Evolutionary conservation across 2,113 vertebrate species (phyloP), one percentile per base, ranked within the genome.

Genomic region (Bufo bufo): DNA sequence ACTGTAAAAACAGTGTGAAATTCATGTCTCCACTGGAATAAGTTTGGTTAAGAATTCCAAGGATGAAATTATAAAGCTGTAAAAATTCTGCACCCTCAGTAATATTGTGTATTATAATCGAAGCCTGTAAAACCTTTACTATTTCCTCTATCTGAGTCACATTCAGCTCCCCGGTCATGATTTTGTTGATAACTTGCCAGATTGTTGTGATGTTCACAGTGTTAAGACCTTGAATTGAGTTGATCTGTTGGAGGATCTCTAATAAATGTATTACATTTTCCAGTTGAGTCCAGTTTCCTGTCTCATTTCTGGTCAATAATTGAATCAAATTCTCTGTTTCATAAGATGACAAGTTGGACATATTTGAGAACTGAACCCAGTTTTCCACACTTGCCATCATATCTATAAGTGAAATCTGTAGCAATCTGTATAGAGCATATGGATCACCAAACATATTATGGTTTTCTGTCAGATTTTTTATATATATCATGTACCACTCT

Each of bases 391-490:
- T 65, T 49, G 72, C 43, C 12, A 85, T 23, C 12, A 52, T 19
- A 59, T 86, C 52, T 6, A 12, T 69, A 14, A 86, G 45, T 66
- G 77, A 79, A 13, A 79, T 33, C 17, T 86, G 72, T 65, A 77
- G 66, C 16, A 86, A 50, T 66, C 75, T 65, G 33, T 86, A 79
- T 61, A 86, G 65, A 65, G 61, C 58, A 66, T 66, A 79, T 20
- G n/a, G 19, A 66, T 86, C 59, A 14, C 58, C 45, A 23, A 59
- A 65, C 4, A 63, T 54, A 23, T 66, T 86, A 16, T 66, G 6
- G n/a, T 49, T 78, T 65, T 19, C 59, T 54, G 85, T 86, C n/a
- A 13, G 45, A 65, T 86, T 86, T 54, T 49, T 66, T 79, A 86
- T 78, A 66, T 69, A 43, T 17, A 56, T 54, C 3, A 87, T 16